Percentiles rank a stretch among this genome's conserved stretches.
Conservation (phyloP, 2,797 vertebrate genomes). For the Lepidocolaptes lacrymiger region DNA sequence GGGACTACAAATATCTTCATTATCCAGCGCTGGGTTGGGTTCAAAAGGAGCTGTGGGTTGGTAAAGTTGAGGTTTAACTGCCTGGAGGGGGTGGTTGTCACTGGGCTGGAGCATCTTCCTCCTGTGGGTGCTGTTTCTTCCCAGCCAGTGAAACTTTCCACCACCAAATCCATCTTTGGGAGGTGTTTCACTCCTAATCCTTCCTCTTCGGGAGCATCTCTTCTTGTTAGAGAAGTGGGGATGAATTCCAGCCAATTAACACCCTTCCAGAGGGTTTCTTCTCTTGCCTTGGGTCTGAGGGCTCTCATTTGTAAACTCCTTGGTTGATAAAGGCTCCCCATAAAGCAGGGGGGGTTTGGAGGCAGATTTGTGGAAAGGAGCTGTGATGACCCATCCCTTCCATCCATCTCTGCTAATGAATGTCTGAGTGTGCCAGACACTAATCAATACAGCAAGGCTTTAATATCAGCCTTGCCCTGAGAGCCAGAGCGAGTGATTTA, state of each 20-base stretch:
- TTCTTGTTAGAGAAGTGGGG: not conserved
- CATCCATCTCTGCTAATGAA: slow-evolving; percentile 35
- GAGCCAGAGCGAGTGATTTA: slow-evolving; percentile 42
- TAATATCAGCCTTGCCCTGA: slow-evolving; percentile 40
- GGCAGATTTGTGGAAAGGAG: not conserved
- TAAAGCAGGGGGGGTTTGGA: not conserved
- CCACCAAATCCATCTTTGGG: not conserved
- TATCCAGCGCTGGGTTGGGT: not conserved
- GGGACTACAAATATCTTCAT: not conserved
- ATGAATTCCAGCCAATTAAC: not conserved
- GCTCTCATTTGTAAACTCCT: not conserved
- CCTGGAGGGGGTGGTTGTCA: not conserved
- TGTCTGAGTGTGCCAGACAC: slow-evolving; percentile 42
- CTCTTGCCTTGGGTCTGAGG: not conserved
- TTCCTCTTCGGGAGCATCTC: not conserved
- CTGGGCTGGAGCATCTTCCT: not conserved
- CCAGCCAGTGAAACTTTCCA: not conserved
- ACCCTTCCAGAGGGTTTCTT: not conserved
- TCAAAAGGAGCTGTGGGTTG: not conserved
- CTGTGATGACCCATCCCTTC: not conserved
- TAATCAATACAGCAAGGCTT: slow-evolving; percentile 63
- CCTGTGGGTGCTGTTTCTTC: not conserved
- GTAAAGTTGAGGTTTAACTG: not conserved
- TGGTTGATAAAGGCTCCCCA: not conserved
- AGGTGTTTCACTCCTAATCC: not conserved